These are phyloP conservation scores for Sinocyclocheilus anshuiensis DNA, from an alignment of 2,113 vertebrate genomes.

Conservation along the genomic window DNA sequence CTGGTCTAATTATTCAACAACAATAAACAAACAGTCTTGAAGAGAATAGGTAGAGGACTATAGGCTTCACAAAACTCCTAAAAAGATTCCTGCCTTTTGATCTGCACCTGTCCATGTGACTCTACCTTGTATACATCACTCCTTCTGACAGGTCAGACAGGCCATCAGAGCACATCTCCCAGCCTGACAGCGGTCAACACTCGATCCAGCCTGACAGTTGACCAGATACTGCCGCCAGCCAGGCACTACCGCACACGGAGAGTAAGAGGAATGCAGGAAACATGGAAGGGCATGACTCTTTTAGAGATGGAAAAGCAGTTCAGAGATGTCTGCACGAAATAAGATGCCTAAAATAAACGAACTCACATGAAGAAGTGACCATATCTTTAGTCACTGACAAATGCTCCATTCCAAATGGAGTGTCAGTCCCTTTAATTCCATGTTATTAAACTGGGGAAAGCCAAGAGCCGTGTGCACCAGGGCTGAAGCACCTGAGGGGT, in stretches of 20 bases:
- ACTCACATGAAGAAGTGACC: neutral
- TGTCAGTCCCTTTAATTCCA: conserved; percentile 58
- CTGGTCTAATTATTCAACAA: neutral
- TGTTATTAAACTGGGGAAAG: conserved; percentile 53
- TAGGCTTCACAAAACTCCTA: neutral
- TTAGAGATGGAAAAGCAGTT: neutral
- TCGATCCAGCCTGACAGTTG: conserved; percentile 75
- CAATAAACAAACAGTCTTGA: neutral
- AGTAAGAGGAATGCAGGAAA: neutral
- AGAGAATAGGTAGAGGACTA: neutral
- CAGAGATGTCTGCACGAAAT: neutral
- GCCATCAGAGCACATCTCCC: conserved; percentile 67
- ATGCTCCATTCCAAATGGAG: conserved; percentile 43
- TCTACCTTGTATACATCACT: conserved; percentile 69
- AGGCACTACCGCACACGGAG: neutral
- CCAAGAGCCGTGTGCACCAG: conserved; percentile 51
- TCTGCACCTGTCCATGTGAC: conserved; percentile 70
- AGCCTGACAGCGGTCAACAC: conserved; percentile 67
- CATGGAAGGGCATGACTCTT: neutral
- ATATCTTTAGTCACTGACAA: neutral
- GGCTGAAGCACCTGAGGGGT: conserved; percentile 67
- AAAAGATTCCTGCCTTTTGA: conserved; percentile 55
- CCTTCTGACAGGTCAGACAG: conserved; percentile 74
- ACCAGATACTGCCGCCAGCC: conserved; percentile 64
- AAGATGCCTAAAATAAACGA: neutral